phyloP scores from a whole-genome alignment of 2,797 vertebrate species.

The Myotis vivesi region DNA sequence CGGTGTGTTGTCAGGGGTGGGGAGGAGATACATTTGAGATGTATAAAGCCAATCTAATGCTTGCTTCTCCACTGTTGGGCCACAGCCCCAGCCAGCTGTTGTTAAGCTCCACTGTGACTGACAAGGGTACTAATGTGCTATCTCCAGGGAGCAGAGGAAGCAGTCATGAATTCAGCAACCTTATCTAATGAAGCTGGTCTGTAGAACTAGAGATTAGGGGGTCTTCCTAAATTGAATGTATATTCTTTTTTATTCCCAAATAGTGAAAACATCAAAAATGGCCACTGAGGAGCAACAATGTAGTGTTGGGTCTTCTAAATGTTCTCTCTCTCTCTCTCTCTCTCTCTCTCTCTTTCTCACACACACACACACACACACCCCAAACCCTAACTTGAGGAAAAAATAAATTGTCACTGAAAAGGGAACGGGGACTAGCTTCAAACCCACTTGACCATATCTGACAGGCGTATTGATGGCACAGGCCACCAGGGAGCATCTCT shows the following conservation, averaged over 20 bases:
- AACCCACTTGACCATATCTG: constrained; percentile 73
- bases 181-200: constrained; percentile 81
- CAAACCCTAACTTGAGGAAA: constrained; percentile 50
- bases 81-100: constrained; percentile 79
- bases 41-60: constrained; percentile 61
- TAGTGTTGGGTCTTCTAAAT: not conserved
- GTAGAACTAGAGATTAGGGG: constrained; percentile 79
- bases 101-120: constrained; percentile 74
- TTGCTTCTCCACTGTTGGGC: constrained; percentile 73
- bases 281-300: not conserved
- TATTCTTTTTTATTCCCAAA: constrained; percentile 68
- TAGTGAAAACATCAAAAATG: not conserved
- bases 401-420: constrained; percentile 74
- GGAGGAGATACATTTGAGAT: constrained; percentile 63
- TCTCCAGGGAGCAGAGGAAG: constrained; percentile 77
- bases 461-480: constrained; percentile 71
- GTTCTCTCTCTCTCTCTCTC: no score
- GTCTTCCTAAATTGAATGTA: constrained; percentile 77
- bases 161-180: constrained; percentile 79
- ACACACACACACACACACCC: not conserved
- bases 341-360: no score
- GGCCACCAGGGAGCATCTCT: constrained; percentile 70
- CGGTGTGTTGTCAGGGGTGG: not conserved
- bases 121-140: constrained; percentile 69
- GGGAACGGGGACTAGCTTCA: constrained; percentile 73